Evolutionary conservation across 2,888 invertebrate genomes (phyloP).

Genomic region (Terebella lapidaria): DNA sequence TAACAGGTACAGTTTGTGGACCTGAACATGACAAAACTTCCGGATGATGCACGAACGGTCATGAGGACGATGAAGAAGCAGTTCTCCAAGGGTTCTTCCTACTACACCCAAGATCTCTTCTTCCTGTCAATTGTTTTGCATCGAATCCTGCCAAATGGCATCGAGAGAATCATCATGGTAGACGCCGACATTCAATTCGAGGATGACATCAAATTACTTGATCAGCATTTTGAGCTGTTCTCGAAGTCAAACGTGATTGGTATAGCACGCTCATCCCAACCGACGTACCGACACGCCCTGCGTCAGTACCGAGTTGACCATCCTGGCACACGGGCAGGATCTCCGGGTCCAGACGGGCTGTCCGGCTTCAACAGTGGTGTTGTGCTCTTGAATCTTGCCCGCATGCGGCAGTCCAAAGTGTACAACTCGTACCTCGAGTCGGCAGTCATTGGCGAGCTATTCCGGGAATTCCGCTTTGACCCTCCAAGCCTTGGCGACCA

Average conservation of each 20-base stretch:
- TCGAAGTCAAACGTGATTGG: constrained; percentile 66
- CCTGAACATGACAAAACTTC: no score
- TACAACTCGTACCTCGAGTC: constrained; percentile 59
- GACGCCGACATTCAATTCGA: constrained; percentile 75
- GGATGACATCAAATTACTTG: constrained; percentile 64
- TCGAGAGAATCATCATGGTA: constrained; percentile 64
- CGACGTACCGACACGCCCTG: constrained; percentile 74
- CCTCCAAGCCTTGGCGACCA: constrained; percentile 76
- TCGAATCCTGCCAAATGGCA: constrained; percentile 62
- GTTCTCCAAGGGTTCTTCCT: no score
- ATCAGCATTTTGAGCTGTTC: constrained; percentile 66
- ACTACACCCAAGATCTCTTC: constrained; percentile 75
- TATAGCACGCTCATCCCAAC: constrained; percentile 65
- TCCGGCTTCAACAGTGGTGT: constrained; percentile 81
- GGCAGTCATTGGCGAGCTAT: constrained; percentile 35
- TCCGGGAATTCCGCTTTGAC: constrained; percentile 51
- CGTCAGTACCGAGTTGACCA: constrained; percentile 64
- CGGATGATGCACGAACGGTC: no score
- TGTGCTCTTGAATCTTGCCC: constrained; percentile 66
- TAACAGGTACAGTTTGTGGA: no score
- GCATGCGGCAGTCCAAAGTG: constrained; percentile 62
- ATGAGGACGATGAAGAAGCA: no score
- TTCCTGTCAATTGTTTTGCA: constrained; percentile 72
- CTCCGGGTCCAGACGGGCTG: constrained; percentile 56
- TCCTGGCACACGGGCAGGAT: constrained; percentile 63